Evolutionary conservation across 2,113 vertebrate species (phyloP).

Genomic region (Archocentrus centrarchus): DNA sequence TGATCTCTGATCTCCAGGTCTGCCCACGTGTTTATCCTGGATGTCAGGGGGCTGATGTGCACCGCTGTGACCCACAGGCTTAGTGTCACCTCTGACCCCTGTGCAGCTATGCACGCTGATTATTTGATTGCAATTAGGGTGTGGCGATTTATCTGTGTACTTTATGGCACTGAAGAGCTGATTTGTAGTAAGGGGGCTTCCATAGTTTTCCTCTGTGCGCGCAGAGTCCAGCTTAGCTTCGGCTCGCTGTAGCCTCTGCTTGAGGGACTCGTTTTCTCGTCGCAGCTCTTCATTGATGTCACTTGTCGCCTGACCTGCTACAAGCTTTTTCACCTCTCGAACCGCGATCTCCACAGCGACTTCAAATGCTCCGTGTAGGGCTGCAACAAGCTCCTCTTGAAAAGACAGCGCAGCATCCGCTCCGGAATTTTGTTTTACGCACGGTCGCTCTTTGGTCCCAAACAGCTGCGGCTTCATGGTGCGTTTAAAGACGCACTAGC

Average conservation of each 20-base stretch:
- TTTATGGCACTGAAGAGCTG: neutral
- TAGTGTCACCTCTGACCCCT: neutral
- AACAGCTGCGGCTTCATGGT: conserved; percentile 52
- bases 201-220: neutral
- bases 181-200: neutral
- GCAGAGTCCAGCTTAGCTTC: conserved; percentile 57
- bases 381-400: conserved; percentile 73
- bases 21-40: neutral
- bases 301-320: conserved; percentile 54
- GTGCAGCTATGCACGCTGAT: neutral
- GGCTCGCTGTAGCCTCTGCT: conserved; percentile 61
- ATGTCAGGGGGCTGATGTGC: neutral
- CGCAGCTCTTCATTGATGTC: conserved; percentile 68
- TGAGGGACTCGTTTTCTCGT: conserved; percentile 74
- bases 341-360: conserved; percentile 78
- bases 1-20: neutral
- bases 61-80: neutral
- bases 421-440: neutral
- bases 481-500: neutral
- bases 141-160: neutral
- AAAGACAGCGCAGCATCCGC: conserved; percentile 48
- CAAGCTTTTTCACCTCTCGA: conserved; percentile 71
- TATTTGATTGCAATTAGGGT: neutral
- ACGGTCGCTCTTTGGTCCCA: accelerated
- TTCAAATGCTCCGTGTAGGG: conserved; percentile 76